These are phyloP conservation scores for Oscheius sp. DNA, from an alignment of 2,888 invertebrate genomes.

Conservation along the genomic window DNA sequence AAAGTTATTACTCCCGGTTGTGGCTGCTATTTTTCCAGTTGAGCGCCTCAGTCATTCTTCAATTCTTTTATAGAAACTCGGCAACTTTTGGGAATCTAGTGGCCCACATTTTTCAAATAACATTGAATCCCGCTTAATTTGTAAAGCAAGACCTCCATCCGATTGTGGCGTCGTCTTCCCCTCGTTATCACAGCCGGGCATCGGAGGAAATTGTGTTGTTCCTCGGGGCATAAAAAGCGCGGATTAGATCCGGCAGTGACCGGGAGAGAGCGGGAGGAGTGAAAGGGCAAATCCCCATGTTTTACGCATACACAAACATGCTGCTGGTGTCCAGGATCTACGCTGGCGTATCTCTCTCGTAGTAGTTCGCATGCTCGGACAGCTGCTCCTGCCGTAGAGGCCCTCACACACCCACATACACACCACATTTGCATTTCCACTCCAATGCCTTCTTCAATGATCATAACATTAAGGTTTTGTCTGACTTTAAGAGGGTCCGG, in stretches of 20 bases:
- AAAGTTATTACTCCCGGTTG: too few species aligned
- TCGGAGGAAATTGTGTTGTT: slow-evolving; percentile 38
- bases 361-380: slow-evolving; percentile 25
- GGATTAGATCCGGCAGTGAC: slow-evolving; percentile 32
- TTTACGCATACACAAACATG: slow-evolving; percentile 12
- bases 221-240: slow-evolving; percentile 36
- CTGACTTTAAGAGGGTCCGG: not conserved
- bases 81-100: not conserved
- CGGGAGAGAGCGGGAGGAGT: not conserved
- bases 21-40: slow-evolving; percentile 3
- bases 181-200: slow-evolving; percentile 32
- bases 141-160: slow-evolving; percentile 15
- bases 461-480: slow-evolving; percentile 20
- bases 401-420: slow-evolving; percentile 19
- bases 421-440: slow-evolving; percentile 35
- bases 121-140: slow-evolving; percentile 15
- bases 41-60: slow-evolving; percentile 20
- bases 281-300: slow-evolving; percentile 9
- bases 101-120: not conserved
- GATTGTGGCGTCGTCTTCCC: slow-evolving; percentile 19
- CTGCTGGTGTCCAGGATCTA: not conserved
- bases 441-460: slow-evolving; percentile 16
- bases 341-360: not conserved
- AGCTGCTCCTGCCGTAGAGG: slow-evolving; percentile 26
- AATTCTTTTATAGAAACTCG: not conserved